These are phyloP conservation scores for Anhinga anhinga DNA, from an alignment of 2,113 vertebrate genomes.

Conservation along the genomic window DNA sequence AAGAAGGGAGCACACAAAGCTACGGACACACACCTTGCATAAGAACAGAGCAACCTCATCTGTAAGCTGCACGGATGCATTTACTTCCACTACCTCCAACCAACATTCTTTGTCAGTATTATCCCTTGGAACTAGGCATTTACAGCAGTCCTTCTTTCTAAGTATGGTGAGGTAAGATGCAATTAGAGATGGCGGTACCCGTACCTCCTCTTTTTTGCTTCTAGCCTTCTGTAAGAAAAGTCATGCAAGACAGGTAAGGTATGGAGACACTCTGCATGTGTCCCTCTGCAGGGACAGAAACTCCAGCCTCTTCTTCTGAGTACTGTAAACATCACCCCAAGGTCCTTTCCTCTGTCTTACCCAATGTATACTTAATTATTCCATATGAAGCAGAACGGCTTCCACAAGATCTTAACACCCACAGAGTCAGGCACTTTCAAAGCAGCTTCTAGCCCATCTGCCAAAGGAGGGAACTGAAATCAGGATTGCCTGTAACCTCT, in stretches of 20 bases:
- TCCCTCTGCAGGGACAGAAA: background rate
- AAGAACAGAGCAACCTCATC: background rate
- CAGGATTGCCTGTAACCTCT: rapidly evolving
- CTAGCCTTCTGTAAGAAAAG: background rate
- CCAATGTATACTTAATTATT: background rate
- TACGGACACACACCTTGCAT: rapidly evolving
- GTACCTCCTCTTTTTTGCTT: background rate
- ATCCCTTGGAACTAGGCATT: background rate
- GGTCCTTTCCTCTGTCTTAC: background rate
- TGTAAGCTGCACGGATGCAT: background rate
- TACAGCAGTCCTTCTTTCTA: background rate
- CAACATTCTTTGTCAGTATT: background rate
- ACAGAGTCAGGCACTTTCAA: rapidly evolving
- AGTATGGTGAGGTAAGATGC: background rate
- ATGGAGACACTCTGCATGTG: background rate
- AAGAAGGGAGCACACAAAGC: background rate
- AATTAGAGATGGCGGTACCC: background rate
- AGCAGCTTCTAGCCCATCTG: background rate
- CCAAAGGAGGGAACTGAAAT: background rate
- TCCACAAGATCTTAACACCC: background rate
- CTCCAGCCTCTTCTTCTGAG: background rate
- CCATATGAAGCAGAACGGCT: background rate
- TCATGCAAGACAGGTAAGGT: background rate
- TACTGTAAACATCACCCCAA: background rate
- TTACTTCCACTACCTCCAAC: background rate